Conservation (phyloP, 2,797 vertebrate species). For the Brotula barbata region DNA sequence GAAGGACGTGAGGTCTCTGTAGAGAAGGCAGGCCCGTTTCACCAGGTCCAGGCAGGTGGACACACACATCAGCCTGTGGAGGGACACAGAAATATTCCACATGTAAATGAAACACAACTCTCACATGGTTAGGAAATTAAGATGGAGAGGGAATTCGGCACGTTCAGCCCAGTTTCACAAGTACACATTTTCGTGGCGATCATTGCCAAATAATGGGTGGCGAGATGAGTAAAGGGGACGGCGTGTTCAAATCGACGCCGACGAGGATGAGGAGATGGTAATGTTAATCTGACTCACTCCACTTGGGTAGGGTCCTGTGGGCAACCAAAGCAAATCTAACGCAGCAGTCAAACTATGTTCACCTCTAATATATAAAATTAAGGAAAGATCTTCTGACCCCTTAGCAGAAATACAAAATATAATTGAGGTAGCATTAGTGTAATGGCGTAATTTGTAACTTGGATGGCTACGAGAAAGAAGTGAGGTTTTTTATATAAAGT, state of each 20-base stretch:
- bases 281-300: no score
- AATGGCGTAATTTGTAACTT: no score
- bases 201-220: neutral
- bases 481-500: no score
- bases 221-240: neutral
- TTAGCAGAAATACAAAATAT: no score
- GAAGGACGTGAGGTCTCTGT: slow-evolving; percentile 81
- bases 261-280: no score
- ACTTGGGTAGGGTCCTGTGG: neutral
- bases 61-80: slow-evolving; percentile 84
- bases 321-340: neutral
- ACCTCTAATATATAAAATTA: no score
- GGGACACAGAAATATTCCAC: neutral
- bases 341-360: neutral
- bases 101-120: neutral
- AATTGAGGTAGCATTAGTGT: no score
- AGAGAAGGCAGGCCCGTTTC: slow-evolving; percentile 80
- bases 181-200: neutral
- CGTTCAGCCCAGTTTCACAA: neutral
- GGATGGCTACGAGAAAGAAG: no score
- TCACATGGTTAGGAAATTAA: neutral
- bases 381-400: neutral
- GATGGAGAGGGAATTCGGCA: neutral
- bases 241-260: no score
- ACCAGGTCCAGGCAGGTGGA: slow-evolving; percentile 85